Conservation (phyloP, 1,140 invertebrate genomes). For the Neodiprion fabricii region DNA sequence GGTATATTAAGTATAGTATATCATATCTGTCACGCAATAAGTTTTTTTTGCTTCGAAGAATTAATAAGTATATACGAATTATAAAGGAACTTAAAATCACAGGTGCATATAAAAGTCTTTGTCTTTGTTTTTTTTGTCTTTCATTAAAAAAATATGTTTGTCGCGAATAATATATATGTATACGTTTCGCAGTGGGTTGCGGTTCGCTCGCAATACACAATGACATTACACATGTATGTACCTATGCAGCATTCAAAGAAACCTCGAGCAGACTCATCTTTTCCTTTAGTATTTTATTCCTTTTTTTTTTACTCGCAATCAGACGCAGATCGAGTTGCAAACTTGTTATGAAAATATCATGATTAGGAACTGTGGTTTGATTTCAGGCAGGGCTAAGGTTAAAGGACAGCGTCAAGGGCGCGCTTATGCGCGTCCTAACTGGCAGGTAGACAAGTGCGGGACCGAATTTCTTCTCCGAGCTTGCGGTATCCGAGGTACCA, state of each 20-base stretch:
- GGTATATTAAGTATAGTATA: not conserved
- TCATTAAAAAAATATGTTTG: slow-evolving; percentile 8
- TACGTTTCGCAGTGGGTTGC: not conserved
- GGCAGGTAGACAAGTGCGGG: slow-evolving; percentile 92
- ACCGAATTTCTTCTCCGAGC: slow-evolving; percentile 66
- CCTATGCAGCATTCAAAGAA: too few relatives aligned
- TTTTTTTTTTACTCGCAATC: slow-evolving; percentile 14
- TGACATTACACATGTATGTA: too few relatives aligned
- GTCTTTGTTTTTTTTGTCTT: not conserved
- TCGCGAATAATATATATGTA: not conserved
- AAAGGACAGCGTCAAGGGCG: slow-evolving; percentile 86
- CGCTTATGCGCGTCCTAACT: slow-evolving; percentile 81
- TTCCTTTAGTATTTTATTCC: not conserved
- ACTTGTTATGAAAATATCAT: not conserved
- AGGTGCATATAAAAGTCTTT: slow-evolving; percentile 42
- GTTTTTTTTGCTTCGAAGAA: slow-evolving; percentile 3
- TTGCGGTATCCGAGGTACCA: slow-evolving; percentile 38
- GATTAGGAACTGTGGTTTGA: not conserved
- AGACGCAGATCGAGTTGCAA: not conserved
- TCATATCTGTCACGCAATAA: not conserved
- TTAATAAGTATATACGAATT: not conserved
- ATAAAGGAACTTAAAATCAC: slow-evolving; percentile 20
- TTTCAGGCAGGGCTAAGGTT: slow-evolving; percentile 85
- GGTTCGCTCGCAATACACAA: too few relatives aligned
- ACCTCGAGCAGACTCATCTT: not conserved